Evolutionary conservation across 2,888 invertebrate genomes (phyloP).

Genomic region (Cancer borealis): DNA sequence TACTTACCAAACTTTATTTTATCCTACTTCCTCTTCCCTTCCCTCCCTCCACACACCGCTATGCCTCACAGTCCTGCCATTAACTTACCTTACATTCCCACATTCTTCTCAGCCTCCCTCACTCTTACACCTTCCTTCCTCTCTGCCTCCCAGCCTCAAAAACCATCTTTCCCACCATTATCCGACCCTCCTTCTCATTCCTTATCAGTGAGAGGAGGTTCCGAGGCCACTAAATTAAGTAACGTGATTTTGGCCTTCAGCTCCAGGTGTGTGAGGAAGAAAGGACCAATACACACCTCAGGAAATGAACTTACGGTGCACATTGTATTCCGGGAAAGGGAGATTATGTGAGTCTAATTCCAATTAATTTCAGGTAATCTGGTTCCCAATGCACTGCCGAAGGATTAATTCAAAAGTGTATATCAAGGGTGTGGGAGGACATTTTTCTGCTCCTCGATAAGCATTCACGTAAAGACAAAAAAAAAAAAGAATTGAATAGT

Average conservation of each 20-base stretch:
- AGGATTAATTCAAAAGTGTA: not conserved
- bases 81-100: not conserved
- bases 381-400: not conserved
- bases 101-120: not conserved
- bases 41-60: not conserved
- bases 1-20: not conserved
- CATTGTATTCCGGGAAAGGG: not conserved
- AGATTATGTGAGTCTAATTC: not conserved
- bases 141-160: not conserved
- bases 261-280: not conserved
- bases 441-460: too few species aligned
- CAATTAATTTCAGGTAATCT: not conserved
- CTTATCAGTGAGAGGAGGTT: conserved; percentile 8
- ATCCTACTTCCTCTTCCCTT: not conserved
- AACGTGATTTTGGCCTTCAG: conserved; percentile 4
- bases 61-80: not conserved
- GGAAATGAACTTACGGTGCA: not conserved
- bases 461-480: too few species aligned
- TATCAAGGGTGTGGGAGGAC: not conserved
- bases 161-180: conserved; percentile 17
- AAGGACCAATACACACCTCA: not conserved
- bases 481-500: not conserved
- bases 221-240: not conserved
- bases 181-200: not conserved
- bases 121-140: not conserved